Conservation (phyloP, 2,797 vertebrate species). For the Stomatorhinus walkeri region DNA sequence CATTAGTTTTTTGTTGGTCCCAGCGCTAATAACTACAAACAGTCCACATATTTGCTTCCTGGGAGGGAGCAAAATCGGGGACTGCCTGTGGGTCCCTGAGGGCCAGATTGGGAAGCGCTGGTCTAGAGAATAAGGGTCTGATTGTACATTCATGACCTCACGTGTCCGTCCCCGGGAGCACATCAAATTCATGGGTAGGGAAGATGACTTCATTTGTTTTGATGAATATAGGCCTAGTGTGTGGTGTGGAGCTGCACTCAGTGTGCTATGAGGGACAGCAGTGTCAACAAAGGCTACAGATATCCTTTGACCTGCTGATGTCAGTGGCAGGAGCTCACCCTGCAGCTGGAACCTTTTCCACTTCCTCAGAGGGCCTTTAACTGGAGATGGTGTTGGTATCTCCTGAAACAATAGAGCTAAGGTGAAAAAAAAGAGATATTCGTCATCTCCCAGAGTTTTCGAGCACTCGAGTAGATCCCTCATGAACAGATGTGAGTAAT, state of each 20-base stretch:
- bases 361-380: constrained; percentile 2
- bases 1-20: not conserved
- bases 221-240: not conserved
- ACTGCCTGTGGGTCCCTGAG: not conserved
- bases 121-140: not conserved
- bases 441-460: not conserved
- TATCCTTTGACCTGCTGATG: constrained; percentile 32
- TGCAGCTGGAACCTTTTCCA: constrained; percentile 12
- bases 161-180: not conserved
- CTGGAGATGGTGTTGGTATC: constrained; percentile 12
- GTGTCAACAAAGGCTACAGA: constrained; percentile 20
- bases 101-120: not conserved
- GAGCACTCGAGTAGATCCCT: not conserved
- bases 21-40: not conserved
- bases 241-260: not conserved
- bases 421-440: not conserved
- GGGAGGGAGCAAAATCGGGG: not conserved
- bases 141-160: not conserved
- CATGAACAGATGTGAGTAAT: not conserved
- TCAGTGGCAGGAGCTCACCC: constrained; percentile 3
- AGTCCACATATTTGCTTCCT: not conserved
- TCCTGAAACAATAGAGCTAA: not conserved
- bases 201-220: not conserved
- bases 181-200: not conserved
- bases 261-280: constrained; percentile 10